Evolutionary conservation across 2,888 invertebrate genomes (phyloP), one percentile per base, ranked within the genome.

Genomic region (Polydrusus cervinus): DNA sequence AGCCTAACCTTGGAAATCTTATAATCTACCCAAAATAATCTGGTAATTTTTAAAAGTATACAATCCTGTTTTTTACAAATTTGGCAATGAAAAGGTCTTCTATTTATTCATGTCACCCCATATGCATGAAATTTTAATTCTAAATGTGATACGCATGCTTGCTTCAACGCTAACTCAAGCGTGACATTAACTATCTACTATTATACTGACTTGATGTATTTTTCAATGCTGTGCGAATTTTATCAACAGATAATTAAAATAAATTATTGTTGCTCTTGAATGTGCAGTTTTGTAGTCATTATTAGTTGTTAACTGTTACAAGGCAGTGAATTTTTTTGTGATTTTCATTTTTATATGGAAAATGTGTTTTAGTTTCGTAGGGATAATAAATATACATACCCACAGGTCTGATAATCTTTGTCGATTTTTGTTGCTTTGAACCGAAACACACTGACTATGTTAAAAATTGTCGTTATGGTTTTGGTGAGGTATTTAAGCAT

Each of bases 51-150:
- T 3, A 7, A 34, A 34, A 34, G 7, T 34, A 8, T 3, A 30
- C 30, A 7, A 30, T 30, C 3, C 30, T 7, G 6, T 47, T 47
- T 14, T 47, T 47, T 16, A 47, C 43, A 7, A 25, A 30, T 30
- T 53, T 53, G 25, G 30, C 51, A 34, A 30, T 49, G 8, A 8
- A 38, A 16, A 16, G 14, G 16, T 34, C 7, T 49, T 18, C 11
- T 53, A n/a, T n/a, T 53, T 53, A 14, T 60, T 60, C 51, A 55
- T 67, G 53, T 71, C 71, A 60, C 53, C 60, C 47, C 65, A 72
- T 72, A 65, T 66, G 72, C 65, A 72, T 66, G 65, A n/a, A 72
- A 60, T 65, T n/a, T 65, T 34, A 55, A 55, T 53, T 53, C 38
- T 38, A 38, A 38, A 30, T 65, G 65, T 55, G 53, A 45, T 20